Conservation (phyloP, 2,888 invertebrate species). For the Horisme vitalbata region DNA sequence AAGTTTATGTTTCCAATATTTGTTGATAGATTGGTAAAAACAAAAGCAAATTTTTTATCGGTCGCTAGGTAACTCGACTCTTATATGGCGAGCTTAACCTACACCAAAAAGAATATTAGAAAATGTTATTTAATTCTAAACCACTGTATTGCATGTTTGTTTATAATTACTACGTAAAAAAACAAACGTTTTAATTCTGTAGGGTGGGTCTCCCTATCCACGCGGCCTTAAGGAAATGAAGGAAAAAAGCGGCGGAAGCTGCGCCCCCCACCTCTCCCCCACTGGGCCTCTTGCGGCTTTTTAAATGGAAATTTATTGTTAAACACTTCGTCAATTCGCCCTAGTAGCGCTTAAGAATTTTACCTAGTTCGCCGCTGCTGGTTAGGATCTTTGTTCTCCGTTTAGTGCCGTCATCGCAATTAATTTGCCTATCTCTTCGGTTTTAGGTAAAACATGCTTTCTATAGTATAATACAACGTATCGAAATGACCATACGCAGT, state of each 20-base stretch:
- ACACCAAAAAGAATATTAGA: slow-evolving; percentile 9
- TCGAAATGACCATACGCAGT: no score
- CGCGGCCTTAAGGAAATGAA: slow-evolving; percentile 80
- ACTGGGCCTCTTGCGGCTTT: slow-evolving; percentile 69
- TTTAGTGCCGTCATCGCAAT: slow-evolving; percentile 30
- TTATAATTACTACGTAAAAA: slow-evolving; percentile 51
- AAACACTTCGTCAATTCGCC: slow-evolving; percentile 78
- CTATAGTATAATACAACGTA: no score
- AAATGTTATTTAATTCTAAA: slow-evolving; percentile 29
- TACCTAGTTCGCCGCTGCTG: slow-evolving; percentile 56
- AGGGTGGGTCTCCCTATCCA: slow-evolving; percentile 67
- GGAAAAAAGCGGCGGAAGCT: slow-evolving; percentile 80
- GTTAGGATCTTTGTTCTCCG: slow-evolving; percentile 35
- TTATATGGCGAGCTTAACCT: no score
- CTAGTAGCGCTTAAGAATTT: slow-evolving; percentile 63
- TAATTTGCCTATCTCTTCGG: slow-evolving; percentile 15
- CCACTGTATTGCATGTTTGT: slow-evolving; percentile 43
- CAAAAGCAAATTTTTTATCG: no score
- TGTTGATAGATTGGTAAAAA: no score
- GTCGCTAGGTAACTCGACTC: no score
- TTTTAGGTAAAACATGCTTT: background rate
- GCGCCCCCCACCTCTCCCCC: slow-evolving; percentile 45
- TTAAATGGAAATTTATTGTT: slow-evolving; percentile 83
- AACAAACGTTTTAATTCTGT: slow-evolving; percentile 72
- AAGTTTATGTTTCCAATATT: no score